Percentiles rank a stretch among this genome's conserved stretches.
Conservation (phyloP, 2,888 invertebrate genomes). For the Tyria jacobaeae region DNA sequence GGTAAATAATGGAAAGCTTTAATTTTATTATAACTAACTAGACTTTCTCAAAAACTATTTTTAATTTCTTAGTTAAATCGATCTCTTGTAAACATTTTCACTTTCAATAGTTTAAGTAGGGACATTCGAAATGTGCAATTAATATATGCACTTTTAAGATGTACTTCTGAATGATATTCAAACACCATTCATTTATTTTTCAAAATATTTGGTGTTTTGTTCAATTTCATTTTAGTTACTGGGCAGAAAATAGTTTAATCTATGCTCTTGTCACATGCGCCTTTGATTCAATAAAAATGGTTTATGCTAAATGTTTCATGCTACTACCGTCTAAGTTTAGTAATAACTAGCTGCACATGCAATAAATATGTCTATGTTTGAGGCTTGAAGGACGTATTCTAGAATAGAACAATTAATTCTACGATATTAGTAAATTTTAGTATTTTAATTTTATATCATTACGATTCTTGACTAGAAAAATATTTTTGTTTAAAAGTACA, state of each 20-base stretch:
- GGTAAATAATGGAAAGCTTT: no score
- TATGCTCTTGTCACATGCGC: not conserved
- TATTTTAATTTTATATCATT: slow-evolving; percentile 28
- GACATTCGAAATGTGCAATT: not conserved
- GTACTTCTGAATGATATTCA: not conserved
- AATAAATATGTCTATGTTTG: slow-evolving; percentile 5
- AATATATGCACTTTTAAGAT: not conserved
- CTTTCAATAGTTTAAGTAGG: no score
- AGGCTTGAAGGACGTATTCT: slow-evolving; percentile 6
- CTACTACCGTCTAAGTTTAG: not conserved
- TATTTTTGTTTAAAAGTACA: slow-evolving; percentile 51
- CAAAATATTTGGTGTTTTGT: no score
- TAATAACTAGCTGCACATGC: not conserved
- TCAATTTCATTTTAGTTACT: not conserved
- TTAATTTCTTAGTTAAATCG: no score
- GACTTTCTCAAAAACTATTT: no score
- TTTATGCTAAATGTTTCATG: not conserved
- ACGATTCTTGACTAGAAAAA: slow-evolving; percentile 50
- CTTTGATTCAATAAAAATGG: not conserved
- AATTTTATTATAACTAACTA: no score
- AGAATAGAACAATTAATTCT: slow-evolving; percentile 21
- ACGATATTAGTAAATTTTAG: slow-evolving; percentile 27
- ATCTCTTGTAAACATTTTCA: no score
- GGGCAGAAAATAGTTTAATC: not conserved
- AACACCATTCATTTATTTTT: not conserved